Evolutionary conservation across 2,888 invertebrate genomes (phyloP).

Genomic region (Lasioglossum leucozonium): DNA sequence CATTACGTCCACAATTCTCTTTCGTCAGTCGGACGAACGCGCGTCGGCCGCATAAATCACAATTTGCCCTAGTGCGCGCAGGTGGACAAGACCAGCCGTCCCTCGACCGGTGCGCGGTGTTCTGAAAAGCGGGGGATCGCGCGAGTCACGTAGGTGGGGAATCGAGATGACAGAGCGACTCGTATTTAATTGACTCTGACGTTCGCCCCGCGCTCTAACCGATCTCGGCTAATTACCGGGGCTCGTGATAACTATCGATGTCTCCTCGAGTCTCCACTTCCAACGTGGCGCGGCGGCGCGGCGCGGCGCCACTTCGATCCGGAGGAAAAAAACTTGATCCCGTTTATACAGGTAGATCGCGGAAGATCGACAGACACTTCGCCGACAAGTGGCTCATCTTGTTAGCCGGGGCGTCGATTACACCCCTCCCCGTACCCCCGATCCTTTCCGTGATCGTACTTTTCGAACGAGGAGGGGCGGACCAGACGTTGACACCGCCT

Average conservation of each 20-base stretch:
- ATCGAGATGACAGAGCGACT: slow-evolving; percentile 37
- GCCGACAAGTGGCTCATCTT: background rate
- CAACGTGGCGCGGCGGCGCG: background rate
- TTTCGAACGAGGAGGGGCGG: slow-evolving; percentile 12
- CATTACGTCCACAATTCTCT: slow-evolving; percentile 72
- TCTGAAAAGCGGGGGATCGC: slow-evolving; percentile 57
- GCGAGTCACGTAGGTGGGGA: slow-evolving; percentile 8
- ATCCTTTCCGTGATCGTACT: slow-evolving; percentile 13
- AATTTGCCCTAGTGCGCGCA: slow-evolving; percentile 67
- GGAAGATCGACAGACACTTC: background rate
- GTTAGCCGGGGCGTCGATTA: background rate
- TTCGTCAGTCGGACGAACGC: slow-evolving; percentile 65
- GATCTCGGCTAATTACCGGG: slow-evolving; percentile 36
- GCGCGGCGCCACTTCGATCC: background rate
- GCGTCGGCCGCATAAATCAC: slow-evolving; percentile 66
- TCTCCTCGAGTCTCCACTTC: background rate
- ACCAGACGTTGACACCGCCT: slow-evolving; percentile 11
- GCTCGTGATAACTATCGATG: slow-evolving; percentile 15
- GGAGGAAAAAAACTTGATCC: background rate
- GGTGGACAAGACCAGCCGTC: slow-evolving; percentile 57
- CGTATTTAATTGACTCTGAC: slow-evolving; percentile 57
- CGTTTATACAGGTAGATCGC: slow-evolving; percentile 6
- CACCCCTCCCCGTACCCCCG: background rate
- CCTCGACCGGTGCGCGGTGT: slow-evolving; percentile 26
- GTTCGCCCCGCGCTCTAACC: slow-evolving; percentile 7